phyloP scores from a whole-genome alignment of 2,113 vertebrate species.

The Lontra canadensis region DNA sequence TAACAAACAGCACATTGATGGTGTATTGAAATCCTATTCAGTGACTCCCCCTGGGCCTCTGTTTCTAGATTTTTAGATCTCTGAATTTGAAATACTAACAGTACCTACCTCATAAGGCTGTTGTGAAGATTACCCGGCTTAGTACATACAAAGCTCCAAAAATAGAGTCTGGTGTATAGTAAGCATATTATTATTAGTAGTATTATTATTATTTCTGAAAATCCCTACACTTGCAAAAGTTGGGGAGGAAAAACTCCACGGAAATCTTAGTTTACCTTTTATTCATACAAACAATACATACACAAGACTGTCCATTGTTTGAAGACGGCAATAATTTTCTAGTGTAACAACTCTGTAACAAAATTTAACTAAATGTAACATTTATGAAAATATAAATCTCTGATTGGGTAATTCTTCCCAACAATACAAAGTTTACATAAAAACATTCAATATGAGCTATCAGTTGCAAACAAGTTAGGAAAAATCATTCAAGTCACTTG shows the following conservation, averaged over 20 bases:
- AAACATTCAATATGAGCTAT: constrained; percentile 99
- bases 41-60: neutral
- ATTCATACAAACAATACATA: constrained; percentile 99
- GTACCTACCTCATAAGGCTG: neutral
- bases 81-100: neutral
- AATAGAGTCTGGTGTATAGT: neutral
- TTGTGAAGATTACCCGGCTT: neutral
- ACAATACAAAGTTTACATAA: constrained; percentile 99
- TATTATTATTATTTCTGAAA: neutral
- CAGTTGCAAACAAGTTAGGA: constrained; percentile 96
- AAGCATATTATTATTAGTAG: neutral
- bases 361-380: constrained; percentile 99
- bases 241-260: neutral
- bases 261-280: constrained; percentile 85
- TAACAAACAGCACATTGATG: neutral
- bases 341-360: constrained; percentile 99
- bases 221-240: neutral
- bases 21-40: neutral
- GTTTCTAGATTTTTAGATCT: neutral
- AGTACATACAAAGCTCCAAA: neutral
- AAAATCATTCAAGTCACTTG: constrained; percentile 98
- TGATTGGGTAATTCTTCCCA: constrained; percentile 95
- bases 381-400: constrained; percentile 99
- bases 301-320: constrained; percentile 97
- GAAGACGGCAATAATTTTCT: constrained; percentile 92